Evolutionary conservation across 2,888 invertebrate genomes (phyloP).

Genomic region (Stegana nigrithorax): DNA sequence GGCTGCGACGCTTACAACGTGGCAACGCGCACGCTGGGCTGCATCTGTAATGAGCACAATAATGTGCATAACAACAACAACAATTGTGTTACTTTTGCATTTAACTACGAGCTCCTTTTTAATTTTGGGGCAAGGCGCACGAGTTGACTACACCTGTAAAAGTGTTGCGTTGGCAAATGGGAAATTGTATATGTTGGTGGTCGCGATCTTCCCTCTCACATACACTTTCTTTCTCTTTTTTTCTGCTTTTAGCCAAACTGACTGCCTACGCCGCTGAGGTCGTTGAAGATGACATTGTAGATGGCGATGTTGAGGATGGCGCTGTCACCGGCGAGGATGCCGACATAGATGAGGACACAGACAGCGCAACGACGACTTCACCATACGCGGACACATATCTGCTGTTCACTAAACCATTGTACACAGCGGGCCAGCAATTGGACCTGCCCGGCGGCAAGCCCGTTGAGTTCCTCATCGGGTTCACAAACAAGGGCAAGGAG

Average conservation of each 20-base stretch:
- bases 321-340: conserved; percentile 74
- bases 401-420: conserved; percentile 85
- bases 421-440: conserved; percentile 74
- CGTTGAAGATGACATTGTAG: conserved; percentile 77
- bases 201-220: not conserved
- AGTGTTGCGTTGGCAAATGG: too few relatives aligned
- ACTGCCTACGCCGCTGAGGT: conserved; percentile 68
- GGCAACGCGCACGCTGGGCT: not conserved
- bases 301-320: conserved; percentile 71
- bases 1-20: conserved; percentile 1
- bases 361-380: conserved; percentile 78
- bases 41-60: too few relatives aligned
- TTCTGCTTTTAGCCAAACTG: conserved; percentile 68
- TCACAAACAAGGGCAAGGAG: conserved; percentile 91
- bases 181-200: not conserved
- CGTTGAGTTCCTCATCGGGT: conserved; percentile 95
- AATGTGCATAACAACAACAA: too few relatives aligned
- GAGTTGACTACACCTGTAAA: too few relatives aligned
- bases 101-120: too few relatives aligned
- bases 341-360: conserved; percentile 71
- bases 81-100: too few relatives aligned
- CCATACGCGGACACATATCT: conserved; percentile 92
- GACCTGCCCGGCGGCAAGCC: conserved; percentile 85
- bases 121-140: too few relatives aligned
- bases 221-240: not conserved